These are phyloP conservation scores for Chloroceryle aenea DNA, from an alignment of 2,113 vertebrate species.

Conservation along the genomic window DNA sequence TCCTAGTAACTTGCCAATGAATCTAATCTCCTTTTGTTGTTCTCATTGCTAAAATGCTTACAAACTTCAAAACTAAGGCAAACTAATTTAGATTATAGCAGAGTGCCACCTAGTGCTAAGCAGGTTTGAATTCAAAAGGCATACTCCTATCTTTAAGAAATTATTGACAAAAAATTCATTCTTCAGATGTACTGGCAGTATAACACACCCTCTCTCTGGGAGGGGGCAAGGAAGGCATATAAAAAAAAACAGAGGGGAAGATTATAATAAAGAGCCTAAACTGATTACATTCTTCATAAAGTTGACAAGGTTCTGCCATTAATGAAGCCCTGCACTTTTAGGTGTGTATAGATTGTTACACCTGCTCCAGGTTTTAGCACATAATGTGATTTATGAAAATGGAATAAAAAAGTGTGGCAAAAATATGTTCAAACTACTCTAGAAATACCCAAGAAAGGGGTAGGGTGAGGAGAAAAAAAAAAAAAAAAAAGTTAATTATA, in stretches of 20 bases:
- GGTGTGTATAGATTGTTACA: background rate
- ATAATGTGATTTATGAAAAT: background rate
- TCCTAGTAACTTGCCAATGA: background rate
- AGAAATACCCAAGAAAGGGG: background rate
- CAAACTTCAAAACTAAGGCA: background rate
- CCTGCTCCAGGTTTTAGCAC: fast-evolving
- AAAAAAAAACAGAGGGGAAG: background rate
- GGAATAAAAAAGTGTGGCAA: background rate
- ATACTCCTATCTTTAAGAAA: background rate
- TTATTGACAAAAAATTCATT: background rate
- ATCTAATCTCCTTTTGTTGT: background rate
- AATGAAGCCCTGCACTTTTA: fast-evolving
- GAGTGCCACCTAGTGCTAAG: conserved; percentile 71
- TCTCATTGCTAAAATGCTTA: background rate
- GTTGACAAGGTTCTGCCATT: background rate
- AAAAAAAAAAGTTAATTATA: too few relatives aligned
- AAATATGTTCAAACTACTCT: background rate
- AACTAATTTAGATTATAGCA: conserved; percentile 60
- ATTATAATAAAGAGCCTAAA: background rate
- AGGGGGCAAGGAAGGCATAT: background rate
- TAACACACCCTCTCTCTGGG: background rate
- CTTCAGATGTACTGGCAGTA: background rate
- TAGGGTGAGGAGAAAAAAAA: background rate
- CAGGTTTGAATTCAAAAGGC: background rate
- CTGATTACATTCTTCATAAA: background rate